phyloP scores from a whole-genome alignment of 1,140 invertebrate genomes.

The Drosophila gunungcola region DNA sequence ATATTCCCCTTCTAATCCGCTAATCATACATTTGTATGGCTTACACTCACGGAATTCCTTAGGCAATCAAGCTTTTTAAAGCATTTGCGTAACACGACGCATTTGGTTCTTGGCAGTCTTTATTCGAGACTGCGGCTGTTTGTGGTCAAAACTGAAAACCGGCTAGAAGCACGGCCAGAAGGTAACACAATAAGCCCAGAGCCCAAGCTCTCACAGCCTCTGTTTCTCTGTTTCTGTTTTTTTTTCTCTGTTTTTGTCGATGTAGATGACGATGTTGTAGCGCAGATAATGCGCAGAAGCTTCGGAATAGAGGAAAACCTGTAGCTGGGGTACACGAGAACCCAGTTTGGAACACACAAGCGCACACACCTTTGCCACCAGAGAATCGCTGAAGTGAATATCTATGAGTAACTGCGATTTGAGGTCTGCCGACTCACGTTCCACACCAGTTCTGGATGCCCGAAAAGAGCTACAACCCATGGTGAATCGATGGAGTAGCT shows the following conservation, averaged over 20 bases:
- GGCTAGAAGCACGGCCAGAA: constrained; percentile 71
- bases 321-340: constrained; percentile 61
- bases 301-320: constrained; percentile 57
- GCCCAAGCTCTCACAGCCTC: constrained; percentile 38
- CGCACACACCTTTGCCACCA: constrained; percentile 7
- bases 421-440: constrained; percentile 60
- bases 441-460: constrained; percentile 69
- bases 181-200: constrained; percentile 66
- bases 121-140: constrained; percentile 21
- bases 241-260: constrained; percentile 12
- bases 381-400: constrained; percentile 20
- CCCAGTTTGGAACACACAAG: constrained; percentile 13
- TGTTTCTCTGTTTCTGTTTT: constrained; percentile 16
- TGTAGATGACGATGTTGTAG: constrained; percentile 16
- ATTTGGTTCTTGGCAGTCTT: constrained; percentile 34
- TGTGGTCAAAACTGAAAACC: constrained; percentile 70
- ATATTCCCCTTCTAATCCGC: constrained; percentile 18
- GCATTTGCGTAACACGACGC: constrained; percentile 64
- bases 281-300: constrained; percentile 75
- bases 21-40: constrained; percentile 5
- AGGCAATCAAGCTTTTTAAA: constrained; percentile 28
- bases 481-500: constrained; percentile 48
- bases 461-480: constrained; percentile 35
- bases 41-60: constrained; percentile 27
- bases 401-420: constrained; percentile 67